Evolutionary conservation across 2,888 invertebrate species (phyloP), one percentile per base, ranked within the genome.

Genomic region (Dinocampus coccinellae): DNA sequence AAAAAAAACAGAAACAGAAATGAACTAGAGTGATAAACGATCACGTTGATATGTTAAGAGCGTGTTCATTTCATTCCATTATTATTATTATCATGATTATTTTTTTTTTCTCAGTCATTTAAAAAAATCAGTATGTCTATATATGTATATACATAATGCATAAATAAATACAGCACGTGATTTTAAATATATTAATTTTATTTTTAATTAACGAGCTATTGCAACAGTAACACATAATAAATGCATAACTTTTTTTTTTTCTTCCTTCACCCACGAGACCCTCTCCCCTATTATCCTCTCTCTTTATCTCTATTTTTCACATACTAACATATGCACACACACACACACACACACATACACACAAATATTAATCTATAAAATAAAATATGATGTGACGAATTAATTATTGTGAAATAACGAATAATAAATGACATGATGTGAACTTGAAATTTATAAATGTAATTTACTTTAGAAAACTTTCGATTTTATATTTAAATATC

Each of bases 381-480:
- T 24, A 3, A 20, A 26, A 58, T 6, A 20, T n/a, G 1, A 47
- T 47, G 47, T 47, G 47, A 20, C 3, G 7, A 4, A 58, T 58
- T 58, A 58, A 16, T n/a, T 16, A 24, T 13, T 26, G 57, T 20
- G 33, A 58, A 58, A 58, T 16, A 34, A 58, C n/a, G 34, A 58
- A 29, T 10, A 58, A 58, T 16, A 33, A 58, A 7, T 29, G 29
- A 29, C n/a, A 58, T 58, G n/a, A 58, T 13, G 10, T 33, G 58
- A 58, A 58, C 58, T 58, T 58, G 58, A 58, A 47, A 58, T 7
- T 58, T 58, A 58, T 58, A 58, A 58, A 58, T 33, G 58, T 33
- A 58, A 34, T 58, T 58, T 34, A 29, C 58, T 10, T 16, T 20
- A 11, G n/a, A n/a, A 55, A 26, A 34, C n/a, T 58, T 58, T 58